These are phyloP conservation scores for Pocillopora verrucosa DNA, from an alignment of 64 coral and sea anemone genomes.

Conservation along the genomic window DNA sequence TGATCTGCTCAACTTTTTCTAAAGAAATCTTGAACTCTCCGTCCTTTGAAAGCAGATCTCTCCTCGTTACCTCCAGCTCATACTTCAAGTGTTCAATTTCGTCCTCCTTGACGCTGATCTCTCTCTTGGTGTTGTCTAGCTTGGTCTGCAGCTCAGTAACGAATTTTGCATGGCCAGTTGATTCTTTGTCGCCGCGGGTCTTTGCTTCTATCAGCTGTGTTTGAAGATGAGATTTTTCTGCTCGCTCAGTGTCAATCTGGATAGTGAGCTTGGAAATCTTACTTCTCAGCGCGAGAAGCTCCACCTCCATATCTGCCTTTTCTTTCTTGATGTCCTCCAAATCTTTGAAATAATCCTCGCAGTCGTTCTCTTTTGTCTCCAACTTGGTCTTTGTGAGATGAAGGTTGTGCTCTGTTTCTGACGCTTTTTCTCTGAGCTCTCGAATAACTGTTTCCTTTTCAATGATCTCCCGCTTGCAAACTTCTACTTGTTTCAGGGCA, in stretches of 20 bases:
- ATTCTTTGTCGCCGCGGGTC: constrained; percentile 72
- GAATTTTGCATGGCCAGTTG: constrained; percentile 58
- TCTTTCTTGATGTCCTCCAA: constrained; percentile 66
- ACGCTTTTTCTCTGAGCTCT: constrained; percentile 61
- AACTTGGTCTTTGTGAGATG: constrained; percentile 62
- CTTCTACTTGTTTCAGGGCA: constrained; percentile 68
- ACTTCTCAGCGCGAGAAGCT: constrained; percentile 55
- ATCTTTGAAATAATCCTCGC: constrained; percentile 49
- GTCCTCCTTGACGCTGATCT: constrained; percentile 72
- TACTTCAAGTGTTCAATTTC: constrained; percentile 75
- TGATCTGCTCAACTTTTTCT: constrained; percentile 78
- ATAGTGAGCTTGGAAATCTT: constrained; percentile 67
- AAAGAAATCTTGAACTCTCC: constrained; percentile 62
- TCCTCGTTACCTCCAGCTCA: constrained; percentile 57
- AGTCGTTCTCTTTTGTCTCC: constrained; percentile 70
- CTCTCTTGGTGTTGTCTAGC: constrained; percentile 72
- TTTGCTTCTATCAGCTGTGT: constrained; percentile 64
- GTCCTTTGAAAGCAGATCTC: constrained; percentile 79
- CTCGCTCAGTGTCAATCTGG: constrained; percentile 61
- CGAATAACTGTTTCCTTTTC: constrained; percentile 68
- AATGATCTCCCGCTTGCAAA: constrained; percentile 62
- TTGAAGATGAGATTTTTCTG: constrained; percentile 57
- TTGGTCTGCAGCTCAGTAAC: constrained; percentile 73
- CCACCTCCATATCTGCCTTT: constrained; percentile 78
- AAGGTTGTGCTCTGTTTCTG: constrained; percentile 58